Percentiles rank a stretch among this genome's conserved stretches.
phyloP scores from a whole-genome alignment of 2,797 vertebrate genomes.

The Carcharodon carcharias region DNA sequence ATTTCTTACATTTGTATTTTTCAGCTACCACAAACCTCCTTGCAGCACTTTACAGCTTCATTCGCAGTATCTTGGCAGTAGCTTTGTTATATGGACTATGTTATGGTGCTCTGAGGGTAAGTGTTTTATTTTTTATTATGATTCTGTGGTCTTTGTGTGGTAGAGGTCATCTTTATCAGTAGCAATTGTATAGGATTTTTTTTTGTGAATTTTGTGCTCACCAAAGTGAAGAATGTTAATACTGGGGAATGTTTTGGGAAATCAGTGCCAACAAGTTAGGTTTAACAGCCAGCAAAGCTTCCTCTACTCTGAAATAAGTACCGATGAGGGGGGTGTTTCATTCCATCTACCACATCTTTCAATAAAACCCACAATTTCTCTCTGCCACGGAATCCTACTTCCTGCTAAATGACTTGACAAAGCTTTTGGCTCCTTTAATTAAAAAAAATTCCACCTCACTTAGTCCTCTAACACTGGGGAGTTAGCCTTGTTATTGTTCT shows the following conservation, averaged over 20 bases:
- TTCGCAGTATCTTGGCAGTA: conserved; percentile 88
- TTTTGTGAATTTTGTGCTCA: neutral
- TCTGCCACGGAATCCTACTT: neutral
- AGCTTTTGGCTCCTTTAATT: neutral
- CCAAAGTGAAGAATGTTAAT: neutral
- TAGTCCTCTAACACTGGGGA: neutral
- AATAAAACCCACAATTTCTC: neutral
- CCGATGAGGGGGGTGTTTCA: neutral
- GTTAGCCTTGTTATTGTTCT: neutral
- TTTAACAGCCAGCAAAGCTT: neutral
- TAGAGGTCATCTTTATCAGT: neutral
- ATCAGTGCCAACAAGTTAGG: neutral
- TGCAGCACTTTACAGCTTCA: conserved; percentile 86
- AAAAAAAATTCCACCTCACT: neutral
- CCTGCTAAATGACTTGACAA: neutral
- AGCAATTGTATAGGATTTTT: neutral
- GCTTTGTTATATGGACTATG: conserved; percentile 91
- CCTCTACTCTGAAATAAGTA: neutral
- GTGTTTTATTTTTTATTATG: conserved; percentile 36
- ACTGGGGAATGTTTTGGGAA: neutral
- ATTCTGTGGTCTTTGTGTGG: neutral
- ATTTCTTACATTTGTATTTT: neutral
- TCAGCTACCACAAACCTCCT: conserved; percentile 91
- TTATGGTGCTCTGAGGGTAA: conserved; percentile 92
- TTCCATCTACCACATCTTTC: neutral